Evolutionary conservation across 1,140 invertebrate genomes (phyloP).

Genomic region (Neuroterus valhalla): DNA sequence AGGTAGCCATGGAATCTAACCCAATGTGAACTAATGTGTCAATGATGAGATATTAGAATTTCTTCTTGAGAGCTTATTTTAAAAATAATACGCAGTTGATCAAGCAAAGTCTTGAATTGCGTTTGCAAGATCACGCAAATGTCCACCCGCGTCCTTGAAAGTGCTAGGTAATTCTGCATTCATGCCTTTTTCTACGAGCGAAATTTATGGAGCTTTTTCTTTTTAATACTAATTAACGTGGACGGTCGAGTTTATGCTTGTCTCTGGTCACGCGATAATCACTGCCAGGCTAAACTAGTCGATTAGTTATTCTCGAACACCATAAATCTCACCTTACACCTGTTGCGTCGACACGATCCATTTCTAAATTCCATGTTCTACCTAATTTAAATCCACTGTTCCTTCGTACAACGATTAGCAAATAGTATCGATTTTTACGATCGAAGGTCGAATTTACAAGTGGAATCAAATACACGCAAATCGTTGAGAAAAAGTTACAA

Average conservation of each 20-base stretch:
- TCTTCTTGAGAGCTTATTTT: too few relatives aligned
- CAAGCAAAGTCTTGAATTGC: slow-evolving; percentile 10
- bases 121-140: background rate
- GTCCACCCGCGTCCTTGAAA: background rate
- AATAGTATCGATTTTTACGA: slow-evolving; percentile 16
- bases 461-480: background rate
- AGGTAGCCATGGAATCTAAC: too few relatives aligned
- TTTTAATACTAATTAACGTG: slow-evolving; percentile 21
- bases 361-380: slow-evolving; percentile 30
- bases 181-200: background rate
- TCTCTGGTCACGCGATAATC: slow-evolving; percentile 29
- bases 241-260: slow-evolving; percentile 11
- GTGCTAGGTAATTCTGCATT: background rate
- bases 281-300: slow-evolving; percentile 25
- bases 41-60: too few relatives aligned
- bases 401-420: slow-evolving; percentile 21
- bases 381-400: slow-evolving; percentile 31
- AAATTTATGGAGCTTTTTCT: slow-evolving; percentile 22
- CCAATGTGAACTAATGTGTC: too few relatives aligned
- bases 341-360: slow-evolving; percentile 14
- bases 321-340: slow-evolving; percentile 19
- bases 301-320: slow-evolving; percentile 7
- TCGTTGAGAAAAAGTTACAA: slow-evolving; percentile 11
- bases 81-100: background rate
- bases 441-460: slow-evolving; percentile 18